A percentile compares a stretch with the other conserved stretches of the same genome.
These are phyloP conservation scores for Stictonetta naevosa DNA, from an alignment of 2,113 vertebrate genomes.

Conservation along the genomic window DNA sequence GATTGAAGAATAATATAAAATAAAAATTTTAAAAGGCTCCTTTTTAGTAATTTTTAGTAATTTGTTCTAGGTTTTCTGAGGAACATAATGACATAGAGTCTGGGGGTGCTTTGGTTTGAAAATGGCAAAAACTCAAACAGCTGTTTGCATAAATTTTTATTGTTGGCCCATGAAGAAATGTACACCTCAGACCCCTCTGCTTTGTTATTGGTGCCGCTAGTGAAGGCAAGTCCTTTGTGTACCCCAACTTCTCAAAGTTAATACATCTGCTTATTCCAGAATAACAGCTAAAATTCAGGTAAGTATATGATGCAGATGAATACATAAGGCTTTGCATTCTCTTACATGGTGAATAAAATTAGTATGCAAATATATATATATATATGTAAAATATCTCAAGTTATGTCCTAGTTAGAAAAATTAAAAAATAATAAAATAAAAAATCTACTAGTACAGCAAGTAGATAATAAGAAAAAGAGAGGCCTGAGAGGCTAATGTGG, in stretches of 20 bases:
- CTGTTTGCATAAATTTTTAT: too few relatives aligned
- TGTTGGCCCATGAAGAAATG: too few relatives aligned
- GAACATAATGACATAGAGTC: not conserved
- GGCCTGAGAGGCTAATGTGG: not conserved
- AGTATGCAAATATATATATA: not conserved
- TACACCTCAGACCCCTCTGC: not conserved
- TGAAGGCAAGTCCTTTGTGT: rapidly evolving
- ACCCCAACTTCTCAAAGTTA: not conserved
- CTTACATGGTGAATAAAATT: not conserved
- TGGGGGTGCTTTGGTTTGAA: not conserved
- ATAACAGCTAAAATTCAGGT: not conserved
- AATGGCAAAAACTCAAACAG: too few relatives aligned
- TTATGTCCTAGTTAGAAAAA: not conserved
- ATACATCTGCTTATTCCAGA: not conserved
- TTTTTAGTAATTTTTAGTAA: not conserved
- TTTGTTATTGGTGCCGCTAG: not conserved
- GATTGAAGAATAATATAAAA: too few relatives aligned
- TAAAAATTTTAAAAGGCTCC: too few relatives aligned
- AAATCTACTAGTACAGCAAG: not conserved
- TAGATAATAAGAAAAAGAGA: not conserved
- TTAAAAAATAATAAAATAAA: not conserved
- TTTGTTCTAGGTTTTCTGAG: not conserved
- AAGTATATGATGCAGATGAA: not conserved
- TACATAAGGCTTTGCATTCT: not conserved
- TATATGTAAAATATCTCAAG: not conserved